A percentile compares a stretch with the other conserved stretches of the same genome.
These are phyloP conservation scores for Limenitis arthemis DNA, from an alignment of 2,888 invertebrate species.

Conservation along the genomic window DNA sequence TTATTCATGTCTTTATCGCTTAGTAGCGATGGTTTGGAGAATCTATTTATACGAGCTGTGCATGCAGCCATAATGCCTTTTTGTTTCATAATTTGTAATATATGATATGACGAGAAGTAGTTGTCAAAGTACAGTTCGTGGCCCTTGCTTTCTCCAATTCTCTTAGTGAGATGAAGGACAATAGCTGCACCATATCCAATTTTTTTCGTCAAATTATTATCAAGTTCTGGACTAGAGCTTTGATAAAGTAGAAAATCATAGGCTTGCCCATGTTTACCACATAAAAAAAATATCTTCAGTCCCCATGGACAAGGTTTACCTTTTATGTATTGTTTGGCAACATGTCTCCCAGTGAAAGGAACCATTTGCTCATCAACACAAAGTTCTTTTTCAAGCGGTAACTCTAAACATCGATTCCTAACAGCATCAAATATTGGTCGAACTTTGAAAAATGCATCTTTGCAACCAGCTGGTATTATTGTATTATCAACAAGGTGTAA, in stretches of 20 bases:
- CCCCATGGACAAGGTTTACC: conserved; percentile 29
- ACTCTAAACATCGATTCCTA: conserved; percentile 26
- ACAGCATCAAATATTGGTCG: conserved; percentile 28
- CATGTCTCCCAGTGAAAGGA: conserved; percentile 28
- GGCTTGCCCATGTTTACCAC: conserved; percentile 28
- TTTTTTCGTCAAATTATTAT: conserved; percentile 19
- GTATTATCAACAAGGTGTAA: conserved; percentile 27
- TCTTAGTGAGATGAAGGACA: conserved; percentile 26
- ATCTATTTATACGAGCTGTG: conserved; percentile 28
- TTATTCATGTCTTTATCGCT: conserved; percentile 25
- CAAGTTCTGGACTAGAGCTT: conserved; percentile 25
- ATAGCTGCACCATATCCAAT: conserved; percentile 27
- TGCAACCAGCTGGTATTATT: conserved; percentile 19
- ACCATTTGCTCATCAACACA: conserved; percentile 30
- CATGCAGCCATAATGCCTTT: conserved; percentile 27
- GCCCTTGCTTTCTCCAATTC: conserved; percentile 26
- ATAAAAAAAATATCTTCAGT: conserved; percentile 26
- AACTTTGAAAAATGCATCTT: conserved; percentile 28
- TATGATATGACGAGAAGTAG: conserved; percentile 28
- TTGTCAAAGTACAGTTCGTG: conserved; percentile 29
- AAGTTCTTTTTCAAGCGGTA: conserved; percentile 27
- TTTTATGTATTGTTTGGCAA: conserved; percentile 26
- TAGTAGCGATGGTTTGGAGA: conserved; percentile 23
- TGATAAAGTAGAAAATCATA: conserved; percentile 30
- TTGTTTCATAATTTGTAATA: conserved; percentile 28